These are phyloP conservation scores for Seriola dumerili DNA, from an alignment of 2,113 vertebrate species.

Conservation along the genomic window DNA sequence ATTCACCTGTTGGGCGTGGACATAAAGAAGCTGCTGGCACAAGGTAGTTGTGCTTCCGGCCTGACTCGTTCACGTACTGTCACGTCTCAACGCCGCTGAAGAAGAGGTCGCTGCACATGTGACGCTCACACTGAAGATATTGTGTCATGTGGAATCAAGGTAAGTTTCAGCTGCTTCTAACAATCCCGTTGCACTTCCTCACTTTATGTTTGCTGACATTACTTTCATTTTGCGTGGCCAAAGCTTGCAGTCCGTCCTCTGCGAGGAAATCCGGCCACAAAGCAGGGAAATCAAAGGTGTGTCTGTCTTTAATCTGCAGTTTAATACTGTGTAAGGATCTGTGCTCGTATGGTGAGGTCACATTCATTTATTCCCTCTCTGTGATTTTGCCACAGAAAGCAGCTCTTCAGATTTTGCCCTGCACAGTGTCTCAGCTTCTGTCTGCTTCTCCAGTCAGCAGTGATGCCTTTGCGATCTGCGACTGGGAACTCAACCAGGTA, in stretches of 20 bases:
- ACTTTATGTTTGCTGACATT: neutral
- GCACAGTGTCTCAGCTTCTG: slow-evolving; percentile 91
- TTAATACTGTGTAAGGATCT: neutral
- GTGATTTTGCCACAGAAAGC: slow-evolving; percentile 45
- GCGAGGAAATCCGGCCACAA: neutral
- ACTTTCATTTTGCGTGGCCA: neutral
- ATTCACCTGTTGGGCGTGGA: slow-evolving; percentile 41
- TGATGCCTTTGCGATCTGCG: slow-evolving; percentile 83
- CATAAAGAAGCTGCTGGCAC: neutral
- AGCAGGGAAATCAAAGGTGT: slow-evolving; percentile 29
- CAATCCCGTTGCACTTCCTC: neutral
- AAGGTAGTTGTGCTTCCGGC: neutral
- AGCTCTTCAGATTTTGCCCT: slow-evolving; percentile 85
- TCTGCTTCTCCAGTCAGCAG: slow-evolving; percentile 77
- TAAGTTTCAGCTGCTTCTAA: slow-evolving; percentile 8
- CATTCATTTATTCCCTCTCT: neutral
- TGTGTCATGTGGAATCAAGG: slow-evolving; percentile 39
- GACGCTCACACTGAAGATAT: neutral
- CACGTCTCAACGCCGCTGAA: rapidly evolving
- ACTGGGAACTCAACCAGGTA: slow-evolving; percentile 89
- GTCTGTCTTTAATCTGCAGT: neutral
- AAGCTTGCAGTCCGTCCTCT: slow-evolving; percentile 20
- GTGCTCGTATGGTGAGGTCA: rapidly evolving
- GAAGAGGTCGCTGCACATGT: neutral
- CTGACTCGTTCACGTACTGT: neutral